These are phyloP conservation scores for Hucho hucho DNA, from an alignment of 2,113 vertebrate species.

Conservation along the genomic window DNA sequence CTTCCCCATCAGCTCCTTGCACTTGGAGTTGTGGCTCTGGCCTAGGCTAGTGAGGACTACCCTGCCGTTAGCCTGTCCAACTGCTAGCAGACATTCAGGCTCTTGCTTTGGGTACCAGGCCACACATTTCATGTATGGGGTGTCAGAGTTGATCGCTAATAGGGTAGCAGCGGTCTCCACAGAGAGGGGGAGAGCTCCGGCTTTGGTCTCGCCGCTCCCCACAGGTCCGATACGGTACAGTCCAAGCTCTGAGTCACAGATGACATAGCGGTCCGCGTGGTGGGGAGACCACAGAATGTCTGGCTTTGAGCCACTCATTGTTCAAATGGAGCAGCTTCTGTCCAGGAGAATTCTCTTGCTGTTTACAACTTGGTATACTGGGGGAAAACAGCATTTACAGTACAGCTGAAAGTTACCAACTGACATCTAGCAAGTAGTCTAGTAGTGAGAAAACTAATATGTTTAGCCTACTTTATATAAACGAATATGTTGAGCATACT, in stretches of 20 bases:
- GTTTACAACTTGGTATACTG: constrained; percentile 15
- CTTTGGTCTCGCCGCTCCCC: constrained; percentile 84
- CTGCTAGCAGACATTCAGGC: constrained; percentile 93
- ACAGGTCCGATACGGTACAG: constrained; percentile 91
- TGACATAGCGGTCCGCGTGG: constrained; percentile 93
- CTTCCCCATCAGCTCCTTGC: constrained; percentile 91
- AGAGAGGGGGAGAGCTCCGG: constrained; percentile 85
- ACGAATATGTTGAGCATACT: no score
- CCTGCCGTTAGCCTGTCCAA: constrained; percentile 95
- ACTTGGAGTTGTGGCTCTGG: constrained; percentile 93
- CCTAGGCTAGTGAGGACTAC: constrained; percentile 95
- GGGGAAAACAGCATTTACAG: neutral
- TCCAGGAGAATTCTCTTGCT: constrained; percentile 16
- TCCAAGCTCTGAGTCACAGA: constrained; percentile 94
- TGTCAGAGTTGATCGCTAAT: constrained; percentile 94
- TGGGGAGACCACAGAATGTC: constrained; percentile 98
- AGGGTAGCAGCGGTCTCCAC: constrained; percentile 91
- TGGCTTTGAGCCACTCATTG: constrained; percentile 94
- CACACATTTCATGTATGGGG: constrained; percentile 98
- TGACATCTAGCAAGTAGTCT: no score
- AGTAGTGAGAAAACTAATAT: no score
- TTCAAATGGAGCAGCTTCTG: constrained; percentile 43
- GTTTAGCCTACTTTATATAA: no score
- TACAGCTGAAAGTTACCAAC: neutral
- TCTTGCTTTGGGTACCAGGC: constrained; percentile 98